Evolutionary conservation across 2,888 invertebrate species (phyloP), one percentile per base, ranked within the genome.

Genomic region (Nymphalis polychloros): DNA sequence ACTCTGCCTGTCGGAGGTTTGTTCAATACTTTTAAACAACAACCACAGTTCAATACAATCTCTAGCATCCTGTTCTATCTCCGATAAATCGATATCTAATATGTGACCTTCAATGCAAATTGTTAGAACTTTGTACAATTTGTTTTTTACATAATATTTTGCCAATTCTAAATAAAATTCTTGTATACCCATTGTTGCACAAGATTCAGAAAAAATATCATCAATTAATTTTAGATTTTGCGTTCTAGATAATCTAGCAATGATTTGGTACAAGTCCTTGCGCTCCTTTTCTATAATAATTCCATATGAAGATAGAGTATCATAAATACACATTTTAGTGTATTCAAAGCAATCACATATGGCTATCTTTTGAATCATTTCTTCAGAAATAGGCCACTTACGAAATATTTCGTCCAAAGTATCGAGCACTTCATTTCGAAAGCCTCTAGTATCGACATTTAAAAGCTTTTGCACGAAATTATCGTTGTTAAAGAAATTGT

Each of bases 301-400:
- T 0, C 96, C 96, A 76, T 94, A 95, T 63, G 93, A 93, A 68
- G 93, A 90, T 6, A 95, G 82, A 66, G 94, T 93, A 78, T 95
- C 94, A 72, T 94, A 93, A 73, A 94, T 88, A 72, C 93, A 88
- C 81, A 94, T 88, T 81, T 93, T 92, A 1, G 93, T 90, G 67
- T 93, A 90, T 64, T 84, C 81, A 76, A 91, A 92, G 73, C 93
- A 93, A 71, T 88, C 84, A 67, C 91, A 90, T 23, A 84, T 82
- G 6, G 89, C 83, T 65, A 95, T 84, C 65, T 77, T 84, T 69
- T 93, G 88, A 63, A 95, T 88, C 95, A 95, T 95, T 69, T 93
- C 88, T 59, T 91, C 81, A 0, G 91, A 93, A 60, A 95, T 94
- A 16, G 90, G 80, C 87, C 94, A 94, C 68, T 89, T 90, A 23